Percentiles rank a stretch among this genome's conserved stretches.
Conservation (phyloP, 2,797 vertebrate genomes). For the Sebastes aleutianus region DNA sequence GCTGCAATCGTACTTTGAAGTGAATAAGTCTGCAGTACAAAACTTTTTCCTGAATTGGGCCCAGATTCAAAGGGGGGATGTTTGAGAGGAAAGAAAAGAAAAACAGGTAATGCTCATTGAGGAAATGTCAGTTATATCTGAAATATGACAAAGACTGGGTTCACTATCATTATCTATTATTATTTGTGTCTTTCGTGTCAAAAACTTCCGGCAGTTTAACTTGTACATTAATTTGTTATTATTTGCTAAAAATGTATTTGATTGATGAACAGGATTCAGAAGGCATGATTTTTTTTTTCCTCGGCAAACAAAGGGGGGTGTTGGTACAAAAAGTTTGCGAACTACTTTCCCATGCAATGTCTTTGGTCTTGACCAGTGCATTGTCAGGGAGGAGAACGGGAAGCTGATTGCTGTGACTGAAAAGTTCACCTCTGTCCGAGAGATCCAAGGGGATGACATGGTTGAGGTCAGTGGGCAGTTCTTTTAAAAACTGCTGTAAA, state of each 20-base stretch:
- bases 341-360: neutral
- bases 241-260: neutral
- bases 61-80: too few species aligned
- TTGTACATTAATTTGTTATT: neutral
- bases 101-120: too few species aligned
- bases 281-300: neutral
- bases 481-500: neutral
- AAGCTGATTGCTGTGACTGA: slow-evolving; percentile 84
- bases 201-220: neutral
- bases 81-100: too few species aligned
- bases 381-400: slow-evolving; percentile 79
- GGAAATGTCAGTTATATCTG: neutral
- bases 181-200: neutral
- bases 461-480: slow-evolving; percentile 80
- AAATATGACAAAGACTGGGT: neutral
- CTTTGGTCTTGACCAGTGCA: slow-evolving; percentile 74
- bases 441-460: slow-evolving; percentile 87
- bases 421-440: slow-evolving; percentile 82
- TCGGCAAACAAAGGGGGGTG: neutral
- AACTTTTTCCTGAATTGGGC: too few species aligned
- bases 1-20: too few species aligned
- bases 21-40: too few species aligned
- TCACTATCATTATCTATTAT: too few species aligned
- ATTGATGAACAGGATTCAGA: neutral
- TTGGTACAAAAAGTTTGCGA: neutral